These are phyloP conservation scores for Proteles cristata DNA, from an alignment of 2,113 vertebrate genomes.

Conservation along the genomic window DNA sequence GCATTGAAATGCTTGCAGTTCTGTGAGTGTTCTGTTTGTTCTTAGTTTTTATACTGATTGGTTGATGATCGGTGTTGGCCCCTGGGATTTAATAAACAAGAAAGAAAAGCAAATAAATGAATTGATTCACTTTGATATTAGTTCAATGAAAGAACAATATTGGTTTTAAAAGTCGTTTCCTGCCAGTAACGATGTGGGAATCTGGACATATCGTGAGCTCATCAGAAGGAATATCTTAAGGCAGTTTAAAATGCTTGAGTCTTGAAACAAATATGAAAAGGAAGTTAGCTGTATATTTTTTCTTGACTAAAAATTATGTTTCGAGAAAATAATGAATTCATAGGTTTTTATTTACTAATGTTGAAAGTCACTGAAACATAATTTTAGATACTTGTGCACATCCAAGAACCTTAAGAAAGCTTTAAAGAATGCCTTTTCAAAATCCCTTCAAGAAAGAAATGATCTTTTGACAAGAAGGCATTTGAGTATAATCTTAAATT, in stretches of 20 bases:
- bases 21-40: background rate
- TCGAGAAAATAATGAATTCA: slow-evolving; percentile 4
- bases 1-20: background rate
- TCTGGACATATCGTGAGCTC: background rate
- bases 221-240: slow-evolving; percentile 12
- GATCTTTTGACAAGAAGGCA: background rate
- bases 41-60: background rate
- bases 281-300: background rate
- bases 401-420: background rate
- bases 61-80: background rate
- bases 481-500: slow-evolving; percentile 8
- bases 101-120: background rate
- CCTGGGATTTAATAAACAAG: background rate
- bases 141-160: background rate
- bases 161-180: slow-evolving; percentile 6
- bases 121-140: background rate
- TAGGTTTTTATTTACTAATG: slow-evolving; percentile 12
- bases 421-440: slow-evolving; percentile 31
- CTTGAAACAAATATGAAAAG: slow-evolving; percentile 3
- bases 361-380: slow-evolving; percentile 2
- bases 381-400: background rate
- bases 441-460: slow-evolving; percentile 30
- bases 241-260: background rate
- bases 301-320: slow-evolving; percentile 28
- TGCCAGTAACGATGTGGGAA: background rate